Evolutionary conservation across 1,140 invertebrate species (phyloP), one percentile per base, ranked within the genome.

Genomic region (Tenebrio molitor): DNA sequence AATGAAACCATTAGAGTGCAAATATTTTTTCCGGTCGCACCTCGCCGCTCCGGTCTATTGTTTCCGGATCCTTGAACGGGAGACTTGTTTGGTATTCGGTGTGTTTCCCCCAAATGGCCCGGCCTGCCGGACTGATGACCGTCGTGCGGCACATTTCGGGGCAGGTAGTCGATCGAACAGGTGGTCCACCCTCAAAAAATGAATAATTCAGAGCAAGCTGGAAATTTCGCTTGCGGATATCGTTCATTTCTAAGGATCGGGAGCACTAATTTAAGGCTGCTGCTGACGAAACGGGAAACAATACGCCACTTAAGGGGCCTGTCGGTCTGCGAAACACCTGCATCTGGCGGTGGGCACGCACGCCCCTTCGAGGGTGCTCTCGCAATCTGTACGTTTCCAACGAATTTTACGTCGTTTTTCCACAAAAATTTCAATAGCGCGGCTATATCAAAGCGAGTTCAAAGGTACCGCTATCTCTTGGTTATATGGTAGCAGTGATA

Each of bases 401-500:
- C 69, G 36, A 39, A 46, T 71, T 71, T 71, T 69, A 69, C 66
- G 39, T 16, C 39, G 42, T 53, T 53, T 33, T 64, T 50, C 62
- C 34, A 29, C 69, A 41, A 58, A 64, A 65, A 64, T 72, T 50
- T 29, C 34, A 12, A 69, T 39, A 69, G 10, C 39, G 44, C 23
- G 44, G 70, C 42, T 36, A 53, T 39, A 21, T 64, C 69, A 71
- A 64, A 71, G 53, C 12, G 25, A 64, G 19, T 14, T 29, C 36
- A 53, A 36, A 64, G 16, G 25, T 19, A 29, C 70, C 70, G 70
- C 70, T 72, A 72, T 72, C 70, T 39, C 21, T 19, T 39, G 23
- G 21, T 67, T 67, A 72, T 72, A 72, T 72, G 44, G 70, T 72
- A 72, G 70, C 70, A 23, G 36, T 58, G 70, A 72, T 72, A 72